Conservation (phyloP, 2,113 vertebrate genomes). For the Phylloscopus trochiloides region DNA sequence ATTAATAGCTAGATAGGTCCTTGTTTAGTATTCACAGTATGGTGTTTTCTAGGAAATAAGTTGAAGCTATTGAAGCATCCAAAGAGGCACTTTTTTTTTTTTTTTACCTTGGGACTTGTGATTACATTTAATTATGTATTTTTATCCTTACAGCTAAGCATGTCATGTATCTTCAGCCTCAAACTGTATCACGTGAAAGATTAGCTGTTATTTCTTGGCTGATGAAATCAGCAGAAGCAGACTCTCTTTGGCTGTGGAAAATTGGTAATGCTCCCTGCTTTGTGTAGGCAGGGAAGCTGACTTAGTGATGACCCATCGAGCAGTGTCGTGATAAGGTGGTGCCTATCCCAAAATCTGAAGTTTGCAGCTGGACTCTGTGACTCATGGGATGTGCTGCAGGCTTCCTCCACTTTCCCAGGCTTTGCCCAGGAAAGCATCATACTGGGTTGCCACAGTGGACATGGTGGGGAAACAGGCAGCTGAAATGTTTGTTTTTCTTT, state of each 20-base stretch:
- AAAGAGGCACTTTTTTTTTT: neutral
- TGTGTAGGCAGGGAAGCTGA: neutral
- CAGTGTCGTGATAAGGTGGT: neutral
- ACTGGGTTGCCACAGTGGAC: neutral
- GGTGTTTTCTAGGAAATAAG: constrained; percentile 4
- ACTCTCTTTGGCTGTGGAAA: neutral
- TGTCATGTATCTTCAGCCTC: neutral
- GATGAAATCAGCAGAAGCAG: constrained; percentile 1
- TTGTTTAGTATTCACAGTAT: neutral
- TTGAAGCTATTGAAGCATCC: constrained; percentile 12
- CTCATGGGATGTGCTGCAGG: neutral
- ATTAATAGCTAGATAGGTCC: neutral
- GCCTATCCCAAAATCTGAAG: neutral
- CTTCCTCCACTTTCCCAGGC: neutral
- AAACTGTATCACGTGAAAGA: neutral
- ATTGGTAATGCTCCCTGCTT: neutral
- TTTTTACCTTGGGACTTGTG: neutral
- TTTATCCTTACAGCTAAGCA: neutral
- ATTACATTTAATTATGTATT: neutral
- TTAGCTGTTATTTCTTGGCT: neutral
- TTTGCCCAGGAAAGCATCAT: neutral
- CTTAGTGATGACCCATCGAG: neutral
- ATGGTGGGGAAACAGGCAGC: neutral
- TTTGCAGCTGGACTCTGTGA: neutral
- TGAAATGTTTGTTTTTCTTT: neutral